A percentile compares a stretch with the other conserved stretches of the same genome.
Conservation (phyloP, 2,797 vertebrate genomes). For the Microhierax caerulescens region DNA sequence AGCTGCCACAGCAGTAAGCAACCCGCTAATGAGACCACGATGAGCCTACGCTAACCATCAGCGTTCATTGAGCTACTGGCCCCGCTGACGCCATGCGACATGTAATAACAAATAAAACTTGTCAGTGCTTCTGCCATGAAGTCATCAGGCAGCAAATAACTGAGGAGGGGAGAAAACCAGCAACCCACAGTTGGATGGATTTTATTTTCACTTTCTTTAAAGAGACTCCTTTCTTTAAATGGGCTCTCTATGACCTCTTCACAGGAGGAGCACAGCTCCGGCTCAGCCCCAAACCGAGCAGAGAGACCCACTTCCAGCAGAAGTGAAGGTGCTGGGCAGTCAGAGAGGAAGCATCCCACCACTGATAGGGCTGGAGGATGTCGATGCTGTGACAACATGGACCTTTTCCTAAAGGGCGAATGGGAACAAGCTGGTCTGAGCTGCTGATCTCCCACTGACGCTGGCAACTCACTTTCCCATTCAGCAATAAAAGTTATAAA, state of each 20-base stretch:
- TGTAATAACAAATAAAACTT: background rate
- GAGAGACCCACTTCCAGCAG: background rate
- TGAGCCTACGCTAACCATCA: rapidly evolving
- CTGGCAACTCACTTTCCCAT: background rate
- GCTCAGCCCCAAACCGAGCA: rapidly evolving
- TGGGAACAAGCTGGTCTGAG: rapidly evolving
- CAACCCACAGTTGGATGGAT: rapidly evolving
- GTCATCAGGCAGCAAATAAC: background rate
- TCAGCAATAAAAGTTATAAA: background rate
- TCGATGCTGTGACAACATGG: rapidly evolving
- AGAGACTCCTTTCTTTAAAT: background rate
- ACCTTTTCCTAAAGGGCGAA: rapidly evolving
- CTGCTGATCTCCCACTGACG: background rate
- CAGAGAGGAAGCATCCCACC: rapidly evolving
- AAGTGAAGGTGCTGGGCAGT: background rate
- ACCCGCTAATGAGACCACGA: rapidly evolving
- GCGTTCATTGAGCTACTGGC: background rate
- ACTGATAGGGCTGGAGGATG: rapidly evolving
- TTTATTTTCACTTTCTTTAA: background rate
- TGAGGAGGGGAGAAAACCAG: background rate
- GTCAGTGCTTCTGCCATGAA: background rate
- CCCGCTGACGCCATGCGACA: background rate
- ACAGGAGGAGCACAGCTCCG: background rate
- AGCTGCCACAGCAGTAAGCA: background rate
- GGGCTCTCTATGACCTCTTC: background rate